Evolutionary conservation across 2,888 invertebrate species (phyloP), one percentile per base, ranked within the genome.

Genomic region (Scelioninae gen. 2): DNA sequence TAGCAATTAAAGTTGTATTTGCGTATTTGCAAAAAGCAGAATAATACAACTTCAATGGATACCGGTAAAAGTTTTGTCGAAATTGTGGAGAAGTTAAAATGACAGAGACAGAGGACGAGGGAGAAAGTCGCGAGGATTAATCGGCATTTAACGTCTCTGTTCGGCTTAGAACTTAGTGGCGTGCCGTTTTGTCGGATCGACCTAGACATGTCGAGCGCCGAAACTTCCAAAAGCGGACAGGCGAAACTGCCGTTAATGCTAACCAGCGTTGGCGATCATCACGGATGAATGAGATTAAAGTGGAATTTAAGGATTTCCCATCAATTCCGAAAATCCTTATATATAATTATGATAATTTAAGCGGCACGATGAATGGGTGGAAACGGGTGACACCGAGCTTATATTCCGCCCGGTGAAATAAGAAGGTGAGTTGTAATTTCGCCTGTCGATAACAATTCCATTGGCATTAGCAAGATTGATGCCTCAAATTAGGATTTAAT

Each of bases 221-320:
- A 76, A 78, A 82, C 77, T 81, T 81, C 77, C 77, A 58, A 71
- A 70, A 67, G 63, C 74, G 67, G 67, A 65, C 50, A 65, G 68
- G 71, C 50, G 63, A 67, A 74, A 71, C 71, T 74, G 78, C 81
- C 81, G 80, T 81, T 82, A 82, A 80, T 76, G 81, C 78, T 81
- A 80, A 81, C 82, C 81, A 81, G 79, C 80, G 81, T 80, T 81
- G 79, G 81, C 74, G 70, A 70, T 74, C 74, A 67, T 74, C 64
- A 58, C 43, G 74, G 70, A 70, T 74, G 70, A 74, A 71, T 68
- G 57, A 48, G 67, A 58, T 71, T 74, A 68, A 74, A 71, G 67
- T 71, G 67, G 74, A 74, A 74, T 70, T 74, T 74, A 65, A 74
- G 68, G 74, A 71, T 74, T 71, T 67, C 48, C 63, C 53, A 52